A percentile compares a stretch with the other conserved stretches of the same genome.
These are phyloP conservation scores for Calosoma granatense DNA, from an alignment of 1,140 invertebrate genomes.

Conservation along the genomic window DNA sequence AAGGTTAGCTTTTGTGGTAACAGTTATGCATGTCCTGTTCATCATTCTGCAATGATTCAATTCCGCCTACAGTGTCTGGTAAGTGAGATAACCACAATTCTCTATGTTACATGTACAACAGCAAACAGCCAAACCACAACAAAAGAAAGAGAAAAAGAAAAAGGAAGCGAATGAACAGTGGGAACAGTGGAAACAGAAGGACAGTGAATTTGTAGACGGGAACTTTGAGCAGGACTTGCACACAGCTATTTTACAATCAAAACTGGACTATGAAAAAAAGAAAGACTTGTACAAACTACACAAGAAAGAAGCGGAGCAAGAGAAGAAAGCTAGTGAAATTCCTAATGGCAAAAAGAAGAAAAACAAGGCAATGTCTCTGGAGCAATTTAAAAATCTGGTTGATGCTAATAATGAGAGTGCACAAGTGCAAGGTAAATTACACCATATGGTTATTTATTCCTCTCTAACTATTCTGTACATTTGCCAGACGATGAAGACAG, in stretches of 20 bases:
- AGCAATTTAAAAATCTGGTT: slow-evolving; percentile 50
- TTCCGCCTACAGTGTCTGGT: no score
- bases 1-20: slow-evolving; percentile 11
- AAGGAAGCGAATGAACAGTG: slow-evolving; percentile 37
- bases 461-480: neutral
- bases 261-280: slow-evolving; percentile 57
- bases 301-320: slow-evolving; percentile 36
- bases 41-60: slow-evolving; percentile 15
- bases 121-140: slow-evolving; percentile 4
- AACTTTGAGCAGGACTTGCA: slow-evolving; percentile 54
- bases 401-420: neutral
- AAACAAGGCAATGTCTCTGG: slow-evolving; percentile 54
- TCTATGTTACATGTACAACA: neutral
- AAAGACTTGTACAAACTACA: slow-evolving; percentile 42
- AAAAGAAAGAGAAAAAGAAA: slow-evolving; percentile 36
- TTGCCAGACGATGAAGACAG: neutral
- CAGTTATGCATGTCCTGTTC: no score
- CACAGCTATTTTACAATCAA: slow-evolving; percentile 54
- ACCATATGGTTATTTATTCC: neutral
- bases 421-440: neutral
- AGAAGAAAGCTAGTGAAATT: slow-evolving; percentile 32
- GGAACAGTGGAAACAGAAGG: slow-evolving; percentile 50
- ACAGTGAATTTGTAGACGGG: slow-evolving; percentile 49
- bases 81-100: no score
- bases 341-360: slow-evolving; percentile 47